Evolutionary conservation across 2,888 invertebrate genomes (phyloP).

Genomic region (Zonitis immaculata): DNA sequence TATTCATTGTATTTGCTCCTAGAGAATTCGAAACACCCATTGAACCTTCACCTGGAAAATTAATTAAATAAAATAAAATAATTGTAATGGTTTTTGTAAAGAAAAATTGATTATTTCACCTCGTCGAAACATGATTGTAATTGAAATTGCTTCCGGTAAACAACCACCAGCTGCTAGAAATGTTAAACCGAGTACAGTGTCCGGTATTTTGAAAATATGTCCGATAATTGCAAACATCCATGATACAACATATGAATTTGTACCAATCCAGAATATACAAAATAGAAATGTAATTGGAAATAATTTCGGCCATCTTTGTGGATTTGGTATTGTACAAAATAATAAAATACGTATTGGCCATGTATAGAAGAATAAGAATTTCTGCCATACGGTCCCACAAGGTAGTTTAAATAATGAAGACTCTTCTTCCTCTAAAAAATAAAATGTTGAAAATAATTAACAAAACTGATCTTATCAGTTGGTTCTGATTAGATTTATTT

Average conservation of each 20-base stretch:
- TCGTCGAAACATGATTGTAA: constrained; percentile 78
- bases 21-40: constrained; percentile 85
- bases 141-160: constrained; percentile 78
- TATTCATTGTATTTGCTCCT: constrained; percentile 81
- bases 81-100: neutral
- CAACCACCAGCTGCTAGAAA: constrained; percentile 88
- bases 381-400: constrained; percentile 35
- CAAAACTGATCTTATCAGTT: too few relatives aligned
- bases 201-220: constrained; percentile 72
- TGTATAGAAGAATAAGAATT: constrained; percentile 63
- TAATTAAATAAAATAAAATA: constrained; percentile 38
- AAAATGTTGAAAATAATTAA: too few relatives aligned
- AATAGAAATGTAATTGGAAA: constrained; percentile 79
- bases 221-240: constrained; percentile 90
- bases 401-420: constrained; percentile 31
- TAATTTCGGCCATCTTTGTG: constrained; percentile 54
- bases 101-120: constrained; percentile 52
- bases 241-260: constrained; percentile 79
- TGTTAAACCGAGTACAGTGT: constrained; percentile 87
- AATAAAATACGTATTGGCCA: constrained; percentile 69
- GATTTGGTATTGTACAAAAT: constrained; percentile 67
- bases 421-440: constrained; percentile 14
- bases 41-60: constrained; percentile 77
- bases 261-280: constrained; percentile 83
- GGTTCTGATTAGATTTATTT: too few relatives aligned